Evolutionary conservation across 2,113 vertebrate species (phyloP).

Genomic region (Sceloporus undulatus): DNA sequence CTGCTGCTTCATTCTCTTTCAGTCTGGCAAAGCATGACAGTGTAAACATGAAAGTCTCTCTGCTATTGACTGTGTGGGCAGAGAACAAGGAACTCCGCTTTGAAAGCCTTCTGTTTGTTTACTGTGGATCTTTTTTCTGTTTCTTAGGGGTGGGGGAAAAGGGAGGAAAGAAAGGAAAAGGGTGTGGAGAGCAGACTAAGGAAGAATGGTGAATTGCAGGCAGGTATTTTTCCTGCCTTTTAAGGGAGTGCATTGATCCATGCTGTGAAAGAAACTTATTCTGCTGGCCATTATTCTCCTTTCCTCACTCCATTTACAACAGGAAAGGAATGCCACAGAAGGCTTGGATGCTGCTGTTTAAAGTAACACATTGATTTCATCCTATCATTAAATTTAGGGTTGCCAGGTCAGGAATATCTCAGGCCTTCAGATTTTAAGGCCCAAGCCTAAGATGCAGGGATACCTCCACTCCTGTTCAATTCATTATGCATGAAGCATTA

Average conservation of each 20-base stretch:
- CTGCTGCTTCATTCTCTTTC: slow-evolving; percentile 15
- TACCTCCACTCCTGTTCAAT: too few relatives aligned
- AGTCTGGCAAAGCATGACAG: slow-evolving; percentile 35
- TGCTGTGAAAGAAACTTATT: neutral
- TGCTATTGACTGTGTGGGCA: neutral
- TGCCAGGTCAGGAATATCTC: too few relatives aligned
- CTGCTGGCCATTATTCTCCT: neutral
- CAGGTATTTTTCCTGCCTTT: neutral
- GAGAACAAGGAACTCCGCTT: slow-evolving; percentile 27
- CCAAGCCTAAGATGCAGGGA: too few relatives aligned
- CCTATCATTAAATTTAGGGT: too few relatives aligned
- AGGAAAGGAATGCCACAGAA: neutral
- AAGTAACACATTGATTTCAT: neutral
- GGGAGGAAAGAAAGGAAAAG: neutral
- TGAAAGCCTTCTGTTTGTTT: slow-evolving; percentile 30
- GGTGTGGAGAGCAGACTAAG: neutral
- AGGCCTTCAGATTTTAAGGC: too few relatives aligned
- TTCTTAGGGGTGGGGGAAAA: slow-evolving; percentile 1
- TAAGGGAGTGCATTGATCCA: neutral
- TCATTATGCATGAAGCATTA: too few relatives aligned
- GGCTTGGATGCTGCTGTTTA: neutral
- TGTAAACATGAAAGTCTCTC: slow-evolving; percentile 42
- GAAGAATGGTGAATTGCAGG: neutral
- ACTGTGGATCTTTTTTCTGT: slow-evolving; percentile 28
- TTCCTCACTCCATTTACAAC: neutral